Percentiles rank a stretch among this genome's conserved stretches.
These are phyloP conservation scores for Caenorhabditis sp. DNA, from an alignment of 2,888 invertebrate species.

Conservation along the genomic window DNA sequence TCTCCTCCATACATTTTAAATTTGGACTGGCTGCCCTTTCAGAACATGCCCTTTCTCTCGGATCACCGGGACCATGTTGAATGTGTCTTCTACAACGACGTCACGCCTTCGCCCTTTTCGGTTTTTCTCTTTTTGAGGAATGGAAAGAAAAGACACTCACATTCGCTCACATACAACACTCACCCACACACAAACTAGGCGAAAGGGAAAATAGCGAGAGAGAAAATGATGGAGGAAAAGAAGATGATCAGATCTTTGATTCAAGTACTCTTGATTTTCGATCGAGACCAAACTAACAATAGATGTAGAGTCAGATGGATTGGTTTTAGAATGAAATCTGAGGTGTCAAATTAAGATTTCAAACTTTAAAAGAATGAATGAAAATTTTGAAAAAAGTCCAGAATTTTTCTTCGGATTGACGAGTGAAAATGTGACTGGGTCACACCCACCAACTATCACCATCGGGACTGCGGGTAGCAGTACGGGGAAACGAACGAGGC, in stretches of 20 bases:
- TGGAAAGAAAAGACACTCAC: constrained; percentile 23
- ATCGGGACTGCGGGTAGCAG: too few species aligned
- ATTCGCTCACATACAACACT: constrained; percentile 30
- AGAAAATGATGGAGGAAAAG: constrained; percentile 28
- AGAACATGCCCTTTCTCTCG: not conserved
- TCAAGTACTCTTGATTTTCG: not conserved
- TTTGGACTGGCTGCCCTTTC: not conserved
- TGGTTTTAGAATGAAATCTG: not conserved
- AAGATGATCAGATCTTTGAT: constrained; percentile 46
- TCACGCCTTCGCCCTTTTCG: constrained; percentile 23
- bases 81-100: constrained; percentile 6
- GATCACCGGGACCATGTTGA: constrained; percentile 34
- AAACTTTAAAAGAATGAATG: too few species aligned
- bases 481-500: constrained; percentile 53
- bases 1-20: not conserved
- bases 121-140: constrained; percentile 14
- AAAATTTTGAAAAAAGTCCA: too few species aligned
- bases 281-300: too few species aligned
- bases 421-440: constrained; percentile 21
- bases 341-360: not conserved
- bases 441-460: constrained; percentile 7
- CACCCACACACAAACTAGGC: too few species aligned
- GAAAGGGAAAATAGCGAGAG: constrained; percentile 5
- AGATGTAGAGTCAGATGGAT: too few species aligned
- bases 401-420: too few species aligned